These are phyloP conservation scores for Dusona sp. DNA, from an alignment of 2,888 invertebrate species.

Conservation along the genomic window DNA sequence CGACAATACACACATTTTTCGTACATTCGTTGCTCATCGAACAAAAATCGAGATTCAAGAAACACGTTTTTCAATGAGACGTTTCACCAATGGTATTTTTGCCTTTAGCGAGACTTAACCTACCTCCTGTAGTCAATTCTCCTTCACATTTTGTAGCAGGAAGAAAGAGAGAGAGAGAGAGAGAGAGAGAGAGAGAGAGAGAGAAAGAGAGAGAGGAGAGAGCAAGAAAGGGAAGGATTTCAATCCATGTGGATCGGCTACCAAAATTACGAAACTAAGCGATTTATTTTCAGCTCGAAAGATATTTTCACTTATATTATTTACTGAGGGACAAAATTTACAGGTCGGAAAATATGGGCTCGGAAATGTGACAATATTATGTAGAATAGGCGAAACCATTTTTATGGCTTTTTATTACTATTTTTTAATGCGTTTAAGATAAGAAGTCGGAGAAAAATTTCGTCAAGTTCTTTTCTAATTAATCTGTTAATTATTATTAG, in stretches of 20 bases:
- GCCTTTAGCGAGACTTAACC: slow-evolving; percentile 20
- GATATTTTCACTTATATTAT: slow-evolving; percentile 4
- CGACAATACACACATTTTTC: background rate
- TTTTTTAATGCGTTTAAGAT: background rate
- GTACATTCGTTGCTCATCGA: slow-evolving; percentile 11
- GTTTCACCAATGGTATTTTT: slow-evolving; percentile 52
- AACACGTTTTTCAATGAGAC: slow-evolving; percentile 37
- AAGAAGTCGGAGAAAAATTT: background rate
- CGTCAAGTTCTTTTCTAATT: background rate
- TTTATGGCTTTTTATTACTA: background rate
- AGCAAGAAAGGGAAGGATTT: background rate
- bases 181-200: background rate
- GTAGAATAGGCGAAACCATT: background rate
- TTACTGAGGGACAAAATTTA: background rate
- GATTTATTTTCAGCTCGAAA: background rate
- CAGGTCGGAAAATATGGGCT: background rate
- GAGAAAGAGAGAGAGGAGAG: background rate
- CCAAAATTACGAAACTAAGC: slow-evolving; percentile 8
- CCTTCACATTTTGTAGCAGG: background rate
- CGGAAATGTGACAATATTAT: background rate
- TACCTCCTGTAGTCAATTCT: slow-evolving; percentile 18
- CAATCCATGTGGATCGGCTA: background rate
- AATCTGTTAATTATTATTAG: background rate
- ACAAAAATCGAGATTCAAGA: slow-evolving; percentile 36
- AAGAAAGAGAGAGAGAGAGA: background rate